Percentiles rank a stretch among this genome's conserved stretches.
Evolutionary conservation across 1,140 invertebrate genomes (phyloP).

Genomic region (Temnothorax longispinosus): DNA sequence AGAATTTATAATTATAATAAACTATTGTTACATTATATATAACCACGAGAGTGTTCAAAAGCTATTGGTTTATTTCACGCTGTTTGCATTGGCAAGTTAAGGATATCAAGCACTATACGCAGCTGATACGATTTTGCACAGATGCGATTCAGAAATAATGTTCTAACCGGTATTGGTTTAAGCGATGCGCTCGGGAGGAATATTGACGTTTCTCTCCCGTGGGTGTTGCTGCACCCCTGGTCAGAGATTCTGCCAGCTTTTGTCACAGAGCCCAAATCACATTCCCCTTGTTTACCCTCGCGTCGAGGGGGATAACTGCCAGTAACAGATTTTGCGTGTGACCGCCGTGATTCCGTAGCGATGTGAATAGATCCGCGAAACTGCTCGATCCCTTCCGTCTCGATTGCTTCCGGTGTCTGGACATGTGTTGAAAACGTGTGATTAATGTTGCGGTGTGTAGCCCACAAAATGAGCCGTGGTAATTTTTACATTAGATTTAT

Average conservation of each 20-base stretch:
- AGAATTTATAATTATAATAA: neutral
- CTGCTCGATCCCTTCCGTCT: constrained; percentile 45
- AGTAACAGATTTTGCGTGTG: constrained; percentile 64
- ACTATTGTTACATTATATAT: neutral
- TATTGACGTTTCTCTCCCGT: constrained; percentile 48
- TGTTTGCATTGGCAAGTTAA: constrained; percentile 13
- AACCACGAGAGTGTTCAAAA: neutral
- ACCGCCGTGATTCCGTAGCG: constrained; percentile 58
- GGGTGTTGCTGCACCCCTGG: constrained; percentile 23
- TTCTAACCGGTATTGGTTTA: constrained; percentile 20
- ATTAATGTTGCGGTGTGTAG: neutral
- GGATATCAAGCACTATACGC: neutral
- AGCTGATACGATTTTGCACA: constrained; percentile 51
- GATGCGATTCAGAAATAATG: constrained; percentile 31
- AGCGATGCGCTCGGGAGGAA: neutral
- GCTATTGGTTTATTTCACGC: neutral
- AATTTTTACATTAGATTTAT: neutral
- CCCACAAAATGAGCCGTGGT: neutral
- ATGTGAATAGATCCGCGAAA: constrained; percentile 61
- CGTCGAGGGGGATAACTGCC: constrained; percentile 66
- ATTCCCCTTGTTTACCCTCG: constrained; percentile 70
- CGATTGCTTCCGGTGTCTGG: constrained; percentile 62
- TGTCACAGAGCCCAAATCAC: constrained; percentile 67
- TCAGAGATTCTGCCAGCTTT: constrained; percentile 23
- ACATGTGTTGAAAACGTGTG: constrained; percentile 82